These are phyloP conservation scores for Alloscopus bannaensis DNA, from an alignment of 2,888 invertebrate genomes.

Conservation along the genomic window DNA sequence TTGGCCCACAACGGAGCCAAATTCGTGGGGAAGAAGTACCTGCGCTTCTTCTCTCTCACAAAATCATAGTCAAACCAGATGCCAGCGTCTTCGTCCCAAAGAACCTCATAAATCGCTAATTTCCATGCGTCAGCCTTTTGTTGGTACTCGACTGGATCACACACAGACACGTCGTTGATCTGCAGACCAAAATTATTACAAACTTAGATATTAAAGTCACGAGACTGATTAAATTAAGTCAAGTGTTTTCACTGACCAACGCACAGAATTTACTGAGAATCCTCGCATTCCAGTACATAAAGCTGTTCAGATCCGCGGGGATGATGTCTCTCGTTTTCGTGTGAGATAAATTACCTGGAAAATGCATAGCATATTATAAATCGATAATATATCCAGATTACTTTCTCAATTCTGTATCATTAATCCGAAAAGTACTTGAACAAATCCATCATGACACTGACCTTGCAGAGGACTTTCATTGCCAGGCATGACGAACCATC, in stretches of 20 bases:
- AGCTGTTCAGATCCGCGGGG: slow-evolving; percentile 89
- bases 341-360: slow-evolving; percentile 80
- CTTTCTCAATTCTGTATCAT: too few species aligned
- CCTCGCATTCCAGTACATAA: slow-evolving; percentile 83
- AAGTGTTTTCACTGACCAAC: slow-evolving; percentile 22
- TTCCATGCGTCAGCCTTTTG: slow-evolving; percentile 79
- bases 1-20: slow-evolving; percentile 85
- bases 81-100: slow-evolving; percentile 86
- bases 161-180: slow-evolving; percentile 66
- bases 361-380: too few species aligned
- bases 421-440: not conserved
- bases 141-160: slow-evolving; percentile 77
- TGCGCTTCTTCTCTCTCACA: slow-evolving; percentile 79
- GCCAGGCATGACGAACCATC: slow-evolving; percentile 88
- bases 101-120: slow-evolving; percentile 81
- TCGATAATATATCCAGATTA: not conserved
- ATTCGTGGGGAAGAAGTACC: slow-evolving; percentile 84
- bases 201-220: not conserved
- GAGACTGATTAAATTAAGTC: not conserved
- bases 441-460: slow-evolving; percentile 76
- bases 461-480: slow-evolving; percentile 87
- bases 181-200: not conserved
- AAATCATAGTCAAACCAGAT: slow-evolving; percentile 89
- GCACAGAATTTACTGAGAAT: slow-evolving; percentile 77
- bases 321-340: slow-evolving; percentile 83